Evolutionary conservation across 2,113 vertebrate genomes (phyloP).

Genomic region (Brachyistius frenatus): DNA sequence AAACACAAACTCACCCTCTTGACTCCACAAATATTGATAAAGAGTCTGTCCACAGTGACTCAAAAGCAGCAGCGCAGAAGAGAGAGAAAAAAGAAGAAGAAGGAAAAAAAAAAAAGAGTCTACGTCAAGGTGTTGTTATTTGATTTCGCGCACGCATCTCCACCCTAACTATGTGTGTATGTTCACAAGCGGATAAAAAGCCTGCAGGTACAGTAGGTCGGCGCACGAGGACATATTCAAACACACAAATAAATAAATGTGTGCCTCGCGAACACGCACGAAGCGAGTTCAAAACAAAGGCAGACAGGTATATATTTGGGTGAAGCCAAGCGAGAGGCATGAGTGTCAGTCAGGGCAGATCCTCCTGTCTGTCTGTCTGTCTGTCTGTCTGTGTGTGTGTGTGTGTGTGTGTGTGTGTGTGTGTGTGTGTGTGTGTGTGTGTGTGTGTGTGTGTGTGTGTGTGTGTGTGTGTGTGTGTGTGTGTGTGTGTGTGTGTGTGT

Average conservation of each 20-base stretch:
- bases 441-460: constrained; percentile 14
- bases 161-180: not conserved
- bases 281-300: constrained; percentile 53
- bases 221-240: constrained; percentile 4
- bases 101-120: constrained; percentile 34
- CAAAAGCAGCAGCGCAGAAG: constrained; percentile 43
- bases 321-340: constrained; percentile 60
- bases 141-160: constrained; percentile 33
- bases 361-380: constrained; percentile 41
- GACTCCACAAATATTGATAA: constrained; percentile 78
- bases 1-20: constrained; percentile 71
- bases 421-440: constrained; percentile 34
- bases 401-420: constrained; percentile 25
- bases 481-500: constrained; percentile 13
- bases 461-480: constrained; percentile 23
- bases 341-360: constrained; percentile 64
- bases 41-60: constrained; percentile 54
- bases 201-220: constrained; percentile 8
- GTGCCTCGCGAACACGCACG: constrained; percentile 31
- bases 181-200: constrained; percentile 21
- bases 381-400: constrained; percentile 45
- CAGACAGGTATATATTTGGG: constrained; percentile 46
- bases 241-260: constrained; percentile 11
- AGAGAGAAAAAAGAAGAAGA: constrained; percentile 24
- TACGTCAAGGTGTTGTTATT: constrained; percentile 46